Evolutionary conservation across 2,888 invertebrate genomes (phyloP).

Genomic region (Biston stratarius): DNA sequence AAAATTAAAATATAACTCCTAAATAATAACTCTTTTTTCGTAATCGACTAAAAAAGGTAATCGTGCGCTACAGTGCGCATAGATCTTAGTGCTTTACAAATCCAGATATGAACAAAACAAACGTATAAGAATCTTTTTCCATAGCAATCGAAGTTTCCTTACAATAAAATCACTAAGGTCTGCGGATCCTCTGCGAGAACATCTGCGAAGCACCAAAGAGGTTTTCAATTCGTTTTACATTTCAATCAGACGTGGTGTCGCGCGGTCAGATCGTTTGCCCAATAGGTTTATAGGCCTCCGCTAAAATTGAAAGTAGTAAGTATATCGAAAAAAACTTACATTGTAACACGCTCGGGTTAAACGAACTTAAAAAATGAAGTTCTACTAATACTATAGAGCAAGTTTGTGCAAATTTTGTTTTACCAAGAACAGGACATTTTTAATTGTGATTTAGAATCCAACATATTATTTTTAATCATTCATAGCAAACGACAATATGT

Average conservation of each 20-base stretch:
- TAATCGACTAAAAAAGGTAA: too few relatives aligned
- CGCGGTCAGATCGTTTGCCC: conserved; percentile 10
- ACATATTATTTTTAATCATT: too few relatives aligned
- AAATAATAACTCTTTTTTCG: too few relatives aligned
- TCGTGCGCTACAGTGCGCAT: not conserved
- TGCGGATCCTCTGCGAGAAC: conserved; percentile 24
- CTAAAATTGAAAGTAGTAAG: conserved; percentile 7
- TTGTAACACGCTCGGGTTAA: not conserved
- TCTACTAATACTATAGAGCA: too few relatives aligned
- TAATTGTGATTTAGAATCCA: too few relatives aligned
- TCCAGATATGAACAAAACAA: conserved; percentile 5
- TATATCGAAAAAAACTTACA: conserved; percentile 6
- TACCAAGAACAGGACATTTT: too few relatives aligned
- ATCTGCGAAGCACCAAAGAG: conserved; percentile 9
- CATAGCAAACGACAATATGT: too few relatives aligned
- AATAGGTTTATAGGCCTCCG: conserved; percentile 17
- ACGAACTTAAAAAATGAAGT: too few relatives aligned
- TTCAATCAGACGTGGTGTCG: conserved; percentile 23
- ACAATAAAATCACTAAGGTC: conserved; percentile 30
- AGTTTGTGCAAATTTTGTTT: too few relatives aligned
- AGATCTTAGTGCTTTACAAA: not conserved
- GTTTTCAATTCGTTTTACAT: conserved; percentile 29
- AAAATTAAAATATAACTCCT: too few relatives aligned
- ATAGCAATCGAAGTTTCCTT: not conserved
- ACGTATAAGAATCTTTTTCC: not conserved